phyloP scores from a whole-genome alignment of 2,113 vertebrate genomes.

The Abramis brama region DNA sequence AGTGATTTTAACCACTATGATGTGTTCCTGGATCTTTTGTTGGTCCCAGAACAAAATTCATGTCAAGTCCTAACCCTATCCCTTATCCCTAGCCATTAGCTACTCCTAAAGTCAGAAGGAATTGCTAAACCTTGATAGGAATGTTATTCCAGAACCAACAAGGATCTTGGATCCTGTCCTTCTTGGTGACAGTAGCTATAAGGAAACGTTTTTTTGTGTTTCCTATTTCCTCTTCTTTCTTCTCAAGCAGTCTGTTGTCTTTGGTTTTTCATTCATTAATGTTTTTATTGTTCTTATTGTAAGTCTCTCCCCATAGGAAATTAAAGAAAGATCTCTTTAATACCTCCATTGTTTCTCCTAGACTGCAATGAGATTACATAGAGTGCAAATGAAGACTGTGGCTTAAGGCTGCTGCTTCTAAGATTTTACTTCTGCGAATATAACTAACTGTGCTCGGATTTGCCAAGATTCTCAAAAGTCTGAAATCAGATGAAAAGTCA shows the following conservation, averaged over 20 bases:
- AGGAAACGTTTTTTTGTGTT: background rate
- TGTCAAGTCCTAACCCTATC: background rate
- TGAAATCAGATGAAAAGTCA: background rate
- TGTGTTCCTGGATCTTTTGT: background rate
- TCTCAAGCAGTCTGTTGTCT: background rate
- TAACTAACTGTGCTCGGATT: background rate
- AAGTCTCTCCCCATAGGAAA: conserved; percentile 2
- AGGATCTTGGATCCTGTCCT: background rate
- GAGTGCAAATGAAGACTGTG: background rate
- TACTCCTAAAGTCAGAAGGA: background rate
- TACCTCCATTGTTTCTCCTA: background rate
- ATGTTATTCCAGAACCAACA: conserved; percentile 3
- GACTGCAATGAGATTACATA: background rate
- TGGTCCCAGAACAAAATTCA: too few species aligned
- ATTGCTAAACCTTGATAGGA: background rate
- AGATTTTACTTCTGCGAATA: background rate
- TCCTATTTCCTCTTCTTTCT: conserved; percentile 16
- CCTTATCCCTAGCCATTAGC: background rate
- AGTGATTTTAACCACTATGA: background rate
- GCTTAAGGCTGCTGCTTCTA: background rate
- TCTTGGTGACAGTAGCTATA: background rate
- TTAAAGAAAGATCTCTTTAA: background rate
- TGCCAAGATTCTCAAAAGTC: background rate
- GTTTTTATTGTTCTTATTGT: background rate
- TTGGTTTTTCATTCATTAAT: background rate